A percentile compares a stretch with the other conserved stretches of the same genome.
Conservation (phyloP, 2,113 vertebrate genomes). For the Lamprotornis superbus region DNA sequence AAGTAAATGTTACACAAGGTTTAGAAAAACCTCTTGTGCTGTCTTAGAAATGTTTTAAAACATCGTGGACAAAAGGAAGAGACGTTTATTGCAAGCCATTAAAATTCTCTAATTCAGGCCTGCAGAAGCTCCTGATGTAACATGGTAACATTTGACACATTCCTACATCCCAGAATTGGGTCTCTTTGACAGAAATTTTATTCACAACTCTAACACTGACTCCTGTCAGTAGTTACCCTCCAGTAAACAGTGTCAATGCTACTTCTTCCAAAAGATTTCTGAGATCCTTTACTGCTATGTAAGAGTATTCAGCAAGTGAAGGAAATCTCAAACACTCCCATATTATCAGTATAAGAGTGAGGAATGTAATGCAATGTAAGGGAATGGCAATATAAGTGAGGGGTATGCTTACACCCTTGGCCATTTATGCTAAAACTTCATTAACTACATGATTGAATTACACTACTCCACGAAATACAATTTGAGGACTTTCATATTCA, state of each 20-base stretch:
- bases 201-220: not conserved
- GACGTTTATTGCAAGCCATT: not conserved
- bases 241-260: not conserved
- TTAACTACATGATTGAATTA: not conserved
- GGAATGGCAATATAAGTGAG: not conserved
- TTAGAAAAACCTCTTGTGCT: rapidly evolving
- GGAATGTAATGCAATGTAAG: not conserved
- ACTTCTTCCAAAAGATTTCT: not conserved
- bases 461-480: not conserved
- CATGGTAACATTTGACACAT: not conserved
- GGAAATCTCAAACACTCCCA: not conserved
- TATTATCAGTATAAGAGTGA: not conserved
- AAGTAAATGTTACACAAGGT: not conserved
- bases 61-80: not conserved
- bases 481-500: not conserved
- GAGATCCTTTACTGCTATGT: not conserved
- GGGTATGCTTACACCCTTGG: not conserved
- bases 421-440: not conserved
- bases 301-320: not conserved
- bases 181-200: not conserved
- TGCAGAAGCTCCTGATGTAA: not conserved
- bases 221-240: not conserved
- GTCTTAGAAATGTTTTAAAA: not conserved
- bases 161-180: not conserved
- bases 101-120: not conserved